phyloP scores from a whole-genome alignment of 1,140 invertebrate species.

The Ladona fulva region DNA sequence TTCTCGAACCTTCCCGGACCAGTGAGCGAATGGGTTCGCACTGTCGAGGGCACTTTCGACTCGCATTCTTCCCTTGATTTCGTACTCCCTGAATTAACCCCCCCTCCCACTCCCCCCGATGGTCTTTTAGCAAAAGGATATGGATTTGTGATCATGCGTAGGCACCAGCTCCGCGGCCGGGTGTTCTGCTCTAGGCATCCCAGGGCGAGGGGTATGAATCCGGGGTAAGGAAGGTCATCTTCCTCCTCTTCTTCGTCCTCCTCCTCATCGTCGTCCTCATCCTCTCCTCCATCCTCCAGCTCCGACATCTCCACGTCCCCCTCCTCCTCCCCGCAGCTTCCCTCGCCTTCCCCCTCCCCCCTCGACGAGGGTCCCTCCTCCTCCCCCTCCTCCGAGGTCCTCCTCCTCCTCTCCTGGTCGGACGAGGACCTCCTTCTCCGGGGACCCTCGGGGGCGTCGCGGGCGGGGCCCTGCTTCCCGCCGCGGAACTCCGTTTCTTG shows the following conservation, averaged over 20 bases:
- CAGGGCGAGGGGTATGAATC: constrained; percentile 73
- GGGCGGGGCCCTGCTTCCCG: constrained; percentile 8
- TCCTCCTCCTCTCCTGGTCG: not conserved
- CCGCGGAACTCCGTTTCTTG: not conserved
- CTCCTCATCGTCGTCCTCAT: constrained; percentile 35
- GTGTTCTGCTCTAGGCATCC: constrained; percentile 80
- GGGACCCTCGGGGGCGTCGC: not conserved
- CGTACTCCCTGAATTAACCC: not conserved
- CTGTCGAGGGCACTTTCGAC: not conserved
- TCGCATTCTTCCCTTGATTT: not conserved
- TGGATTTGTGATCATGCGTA: constrained; percentile 94
- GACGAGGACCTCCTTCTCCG: not conserved
- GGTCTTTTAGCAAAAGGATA: constrained; percentile 72
- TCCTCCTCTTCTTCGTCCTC: constrained; percentile 36
- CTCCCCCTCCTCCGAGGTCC: not conserved
- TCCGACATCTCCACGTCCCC: constrained; percentile 38
- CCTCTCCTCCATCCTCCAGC: constrained; percentile 23
- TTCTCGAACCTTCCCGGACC: not conserved
- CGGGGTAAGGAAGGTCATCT: constrained; percentile 70
- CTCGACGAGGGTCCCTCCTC: not conserved
- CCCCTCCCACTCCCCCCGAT: not conserved
- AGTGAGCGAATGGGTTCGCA: not conserved
- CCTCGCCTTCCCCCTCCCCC: not conserved
- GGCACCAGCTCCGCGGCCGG: constrained; percentile 79
- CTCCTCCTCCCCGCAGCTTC: not conserved